Conservation (phyloP, 2,797 vertebrate species). For the Bradypodion ventrale region DNA sequence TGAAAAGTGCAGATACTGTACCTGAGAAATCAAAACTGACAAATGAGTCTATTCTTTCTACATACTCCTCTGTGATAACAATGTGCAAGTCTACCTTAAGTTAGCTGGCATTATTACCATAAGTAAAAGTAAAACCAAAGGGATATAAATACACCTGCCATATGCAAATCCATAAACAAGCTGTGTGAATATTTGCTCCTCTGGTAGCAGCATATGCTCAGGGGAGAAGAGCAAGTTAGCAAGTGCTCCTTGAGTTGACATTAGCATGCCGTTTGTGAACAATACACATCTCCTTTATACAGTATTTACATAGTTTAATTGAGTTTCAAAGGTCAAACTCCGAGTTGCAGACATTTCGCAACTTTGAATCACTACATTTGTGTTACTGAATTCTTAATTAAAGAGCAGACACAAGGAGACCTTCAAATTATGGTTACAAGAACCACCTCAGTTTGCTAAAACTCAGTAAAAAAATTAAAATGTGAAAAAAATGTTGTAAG, state of each 20-base stretch:
- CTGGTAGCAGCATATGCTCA: not conserved
- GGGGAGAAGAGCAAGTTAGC: constrained; percentile 42
- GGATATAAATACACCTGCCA: constrained; percentile 25
- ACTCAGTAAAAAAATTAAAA: not conserved
- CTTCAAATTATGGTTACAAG: constrained; percentile 30
- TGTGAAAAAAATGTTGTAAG: too few relatives aligned
- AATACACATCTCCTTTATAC: constrained; percentile 61
- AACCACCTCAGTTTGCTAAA: constrained; percentile 35
- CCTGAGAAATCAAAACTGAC: not conserved
- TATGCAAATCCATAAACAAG: constrained; percentile 52
- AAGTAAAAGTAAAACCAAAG: constrained; percentile 26
- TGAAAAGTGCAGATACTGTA: not conserved
- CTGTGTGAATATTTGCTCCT: constrained; percentile 22
- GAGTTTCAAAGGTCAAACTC: constrained; percentile 75
- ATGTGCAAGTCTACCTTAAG: constrained; percentile 15
- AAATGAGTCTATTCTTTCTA: too few relatives aligned
- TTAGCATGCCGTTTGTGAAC: constrained; percentile 59
- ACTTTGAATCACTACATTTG: constrained; percentile 53
- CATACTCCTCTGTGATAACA: not conserved
- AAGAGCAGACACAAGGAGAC: constrained; percentile 17
- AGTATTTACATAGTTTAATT: constrained; percentile 77
- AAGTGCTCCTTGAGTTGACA: constrained; percentile 47
- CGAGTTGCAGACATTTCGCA: constrained; percentile 56
- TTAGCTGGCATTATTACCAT: constrained; percentile 38
- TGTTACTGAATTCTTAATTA: constrained; percentile 63